A percentile compares a stretch with the other conserved stretches of the same genome.
Conservation (phyloP, 37 sponge, comb jelly and placozoan genomes). For the Hormiphora californensis region DNA sequence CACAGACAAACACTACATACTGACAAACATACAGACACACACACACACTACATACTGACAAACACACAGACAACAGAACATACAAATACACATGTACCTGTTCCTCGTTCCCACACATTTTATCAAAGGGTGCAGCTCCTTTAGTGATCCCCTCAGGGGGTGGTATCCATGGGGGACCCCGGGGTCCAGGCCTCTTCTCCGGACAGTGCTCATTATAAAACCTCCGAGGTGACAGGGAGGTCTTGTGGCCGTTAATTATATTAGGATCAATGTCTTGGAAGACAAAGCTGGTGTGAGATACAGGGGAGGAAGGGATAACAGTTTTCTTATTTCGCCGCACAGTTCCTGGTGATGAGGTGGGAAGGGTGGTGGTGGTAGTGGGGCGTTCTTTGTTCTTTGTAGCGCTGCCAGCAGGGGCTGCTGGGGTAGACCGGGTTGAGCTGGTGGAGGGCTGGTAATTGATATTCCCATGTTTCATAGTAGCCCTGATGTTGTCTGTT, state of each 20-base stretch:
- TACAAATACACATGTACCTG: not conserved
- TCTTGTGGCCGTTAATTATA: constrained; percentile 28
- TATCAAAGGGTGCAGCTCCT: constrained; percentile 5
- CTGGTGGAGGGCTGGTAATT: not conserved
- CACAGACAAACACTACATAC: not conserved
- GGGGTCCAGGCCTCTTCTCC: not conserved
- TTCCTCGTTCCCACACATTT: constrained; percentile 11
- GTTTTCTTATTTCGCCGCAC: not conserved
- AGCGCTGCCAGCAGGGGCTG: not conserved
- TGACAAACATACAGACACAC: not conserved
- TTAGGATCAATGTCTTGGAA: constrained; percentile 42
- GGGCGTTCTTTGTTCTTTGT: not conserved
- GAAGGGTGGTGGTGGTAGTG: not conserved
- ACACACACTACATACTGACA: not conserved
- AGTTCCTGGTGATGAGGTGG: too few relatives aligned
- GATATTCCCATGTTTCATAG: not conserved
- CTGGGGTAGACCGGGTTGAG: too few relatives aligned
- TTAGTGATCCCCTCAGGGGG: too few relatives aligned
- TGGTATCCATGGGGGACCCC: not conserved
- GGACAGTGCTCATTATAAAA: not conserved
- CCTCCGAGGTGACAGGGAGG: not conserved
- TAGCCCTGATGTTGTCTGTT: not conserved
- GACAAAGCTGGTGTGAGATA: constrained; percentile 41
- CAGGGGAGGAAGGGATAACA: constrained; percentile 20
- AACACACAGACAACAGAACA: not conserved